These are phyloP conservation scores for Pteruthius melanotis DNA, from an alignment of 2,113 vertebrate species.

Conservation along the genomic window DNA sequence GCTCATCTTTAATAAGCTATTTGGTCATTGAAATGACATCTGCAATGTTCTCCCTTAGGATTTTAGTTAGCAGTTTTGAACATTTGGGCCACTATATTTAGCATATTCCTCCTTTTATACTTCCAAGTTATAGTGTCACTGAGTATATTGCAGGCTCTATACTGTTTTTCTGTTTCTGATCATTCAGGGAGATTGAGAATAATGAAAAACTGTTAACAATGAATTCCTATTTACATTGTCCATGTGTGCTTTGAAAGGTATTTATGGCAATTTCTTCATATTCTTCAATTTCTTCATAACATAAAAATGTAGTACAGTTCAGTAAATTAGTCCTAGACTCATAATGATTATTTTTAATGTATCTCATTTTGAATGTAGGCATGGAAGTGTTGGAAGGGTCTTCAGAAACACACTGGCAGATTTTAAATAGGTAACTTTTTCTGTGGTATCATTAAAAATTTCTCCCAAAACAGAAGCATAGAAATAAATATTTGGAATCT, in stretches of 20 bases:
- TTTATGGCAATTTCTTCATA: neutral
- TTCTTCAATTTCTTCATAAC: too few relatives aligned
- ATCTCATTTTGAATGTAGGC: neutral
- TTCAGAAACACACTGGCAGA: neutral
- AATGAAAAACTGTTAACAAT: neutral
- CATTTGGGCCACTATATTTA: neutral
- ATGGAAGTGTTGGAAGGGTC: neutral
- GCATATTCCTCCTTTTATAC: neutral
- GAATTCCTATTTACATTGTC: neutral
- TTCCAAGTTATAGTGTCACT: neutral
- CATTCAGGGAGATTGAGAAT: neutral
- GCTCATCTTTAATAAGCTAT: neutral
- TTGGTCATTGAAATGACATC: neutral
- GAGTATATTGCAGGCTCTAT: neutral
- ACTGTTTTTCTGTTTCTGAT: neutral
- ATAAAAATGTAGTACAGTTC: neutral
- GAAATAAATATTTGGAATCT: neutral
- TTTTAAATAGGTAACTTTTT: neutral
- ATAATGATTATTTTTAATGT: neutral
- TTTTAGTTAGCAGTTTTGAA: neutral
- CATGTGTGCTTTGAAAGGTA: neutral
- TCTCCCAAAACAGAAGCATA: neutral
- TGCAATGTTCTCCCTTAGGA: neutral
- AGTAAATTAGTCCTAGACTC: neutral
- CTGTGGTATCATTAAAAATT: neutral